Percentiles rank a stretch among this genome's conserved stretches.
Evolutionary conservation across 2,797 vertebrate species (phyloP).

Genomic region (Lepilemur ruficaudatus): DNA sequence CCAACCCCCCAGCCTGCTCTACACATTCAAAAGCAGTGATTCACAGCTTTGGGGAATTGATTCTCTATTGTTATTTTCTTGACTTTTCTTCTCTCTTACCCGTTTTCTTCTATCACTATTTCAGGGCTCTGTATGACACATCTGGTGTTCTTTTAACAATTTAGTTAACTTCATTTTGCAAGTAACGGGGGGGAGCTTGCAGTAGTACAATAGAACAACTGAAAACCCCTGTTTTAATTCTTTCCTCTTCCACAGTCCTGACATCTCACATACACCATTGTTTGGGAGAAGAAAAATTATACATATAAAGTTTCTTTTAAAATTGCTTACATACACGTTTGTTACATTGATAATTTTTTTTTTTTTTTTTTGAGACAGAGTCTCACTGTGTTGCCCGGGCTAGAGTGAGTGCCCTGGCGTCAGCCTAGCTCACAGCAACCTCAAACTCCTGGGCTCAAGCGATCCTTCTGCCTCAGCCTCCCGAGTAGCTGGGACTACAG

Average conservation of each 20-base stretch:
- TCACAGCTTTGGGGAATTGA: not conserved
- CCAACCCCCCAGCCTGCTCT: not conserved
- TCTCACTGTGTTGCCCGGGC: too few relatives aligned
- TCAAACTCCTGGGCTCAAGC: too few relatives aligned
- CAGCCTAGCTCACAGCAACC: too few relatives aligned
- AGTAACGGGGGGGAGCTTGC: not conserved
- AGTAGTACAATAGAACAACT: not conserved
- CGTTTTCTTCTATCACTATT: not conserved
- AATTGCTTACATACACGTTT: not conserved
- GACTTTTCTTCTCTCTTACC: not conserved
- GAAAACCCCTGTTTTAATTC: not conserved
- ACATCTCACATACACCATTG: not conserved
- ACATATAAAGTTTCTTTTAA: not conserved
- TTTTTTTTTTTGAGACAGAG: too few relatives aligned
- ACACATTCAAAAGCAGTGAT: not conserved
- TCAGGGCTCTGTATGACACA: not conserved
- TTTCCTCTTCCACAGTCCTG: not conserved
- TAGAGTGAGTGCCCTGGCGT: too few relatives aligned
- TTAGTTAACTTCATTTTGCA: not conserved
- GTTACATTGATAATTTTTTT: not conserved
- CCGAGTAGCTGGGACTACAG: too few relatives aligned
- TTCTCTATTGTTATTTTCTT: not conserved
- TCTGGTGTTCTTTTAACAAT: not conserved
- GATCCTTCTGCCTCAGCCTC: too few relatives aligned
- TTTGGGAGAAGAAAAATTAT: not conserved